Base-by-base conservation (phyloP, 2,113 vertebrate species). In the Ptilonorhynchus violaceus region DNA sequence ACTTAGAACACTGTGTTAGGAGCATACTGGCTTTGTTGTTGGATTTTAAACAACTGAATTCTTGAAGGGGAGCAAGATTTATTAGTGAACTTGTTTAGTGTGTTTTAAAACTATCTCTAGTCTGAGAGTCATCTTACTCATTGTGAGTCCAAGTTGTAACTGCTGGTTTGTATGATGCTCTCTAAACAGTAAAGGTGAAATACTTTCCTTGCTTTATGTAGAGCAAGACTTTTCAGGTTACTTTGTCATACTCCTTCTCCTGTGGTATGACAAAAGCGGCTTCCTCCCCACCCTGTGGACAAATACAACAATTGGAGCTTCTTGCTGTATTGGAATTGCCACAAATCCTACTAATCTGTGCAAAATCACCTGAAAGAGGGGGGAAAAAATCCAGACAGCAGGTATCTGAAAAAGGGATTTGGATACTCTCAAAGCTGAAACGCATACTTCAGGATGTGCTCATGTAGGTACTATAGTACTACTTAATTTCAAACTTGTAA, bases 111-210 rank as follows among this genome's bases (percentile, higher is more conserved):
- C 11, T 50, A 55, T 4, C 5, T 64, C 18, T 66, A 16, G 12
- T 49, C 37, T 53, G 37, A 85, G 15, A 24, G 17, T 72, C 22
- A 25, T 53, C 11, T 16, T 59, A 10, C 11, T 52, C 13, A 4
- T 17, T 62, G 13, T 55, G 15, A 60, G 17, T n/a, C 21, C 2
- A 46, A 0, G 0, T 83, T 60, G 21, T 2, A 64, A 52, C 23
- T 9, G 9, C 31, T 47, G 30, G 1, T 63, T 83, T 69, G 8
- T 44, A 24, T 47, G 30, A 19, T 2, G 0, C 7, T n/a, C 3
- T 37, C 46, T 81, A 17, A 58, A n/a, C 8, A 47, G 27, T 8
- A 27, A 88, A 37, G 33, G 12, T 73, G 28, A 72, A 93, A 79
- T 58, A 25, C 5, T 75, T 74, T 18, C 35, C 9, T 74, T 78